Evolutionary conservation across 2,797 vertebrate genomes (phyloP).

Genomic region (Mionectes olivaceus): DNA sequence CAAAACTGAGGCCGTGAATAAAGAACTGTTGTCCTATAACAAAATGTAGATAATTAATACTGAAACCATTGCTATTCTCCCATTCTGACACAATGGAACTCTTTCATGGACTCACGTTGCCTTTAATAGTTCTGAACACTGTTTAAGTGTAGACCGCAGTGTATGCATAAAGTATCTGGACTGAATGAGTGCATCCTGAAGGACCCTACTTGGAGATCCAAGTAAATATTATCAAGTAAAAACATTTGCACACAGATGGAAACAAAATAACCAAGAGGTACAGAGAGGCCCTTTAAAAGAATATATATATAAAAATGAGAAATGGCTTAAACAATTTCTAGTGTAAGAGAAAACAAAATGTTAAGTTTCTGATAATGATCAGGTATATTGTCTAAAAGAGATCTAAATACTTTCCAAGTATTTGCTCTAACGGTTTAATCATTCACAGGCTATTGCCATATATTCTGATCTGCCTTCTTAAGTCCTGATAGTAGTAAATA

Average conservation of each 20-base stretch:
- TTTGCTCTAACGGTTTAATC: background rate
- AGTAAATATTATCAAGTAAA: background rate
- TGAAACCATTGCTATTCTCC: background rate
- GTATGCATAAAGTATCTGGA: background rate
- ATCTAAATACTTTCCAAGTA: background rate
- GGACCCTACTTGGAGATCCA: background rate
- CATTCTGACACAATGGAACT: background rate
- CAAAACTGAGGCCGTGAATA: background rate
- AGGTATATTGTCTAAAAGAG: background rate
- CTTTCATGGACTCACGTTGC: background rate
- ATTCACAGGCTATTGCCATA: background rate
- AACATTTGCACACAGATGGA: background rate
- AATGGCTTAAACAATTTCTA: background rate
- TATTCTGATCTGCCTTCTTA: conserved; percentile 34
- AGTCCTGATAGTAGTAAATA: background rate
- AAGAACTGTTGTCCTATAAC: background rate
- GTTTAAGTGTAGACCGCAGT: background rate
- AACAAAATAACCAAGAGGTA: background rate
- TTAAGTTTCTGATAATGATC: background rate
- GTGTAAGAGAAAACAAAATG: background rate
- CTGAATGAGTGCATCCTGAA: background rate
- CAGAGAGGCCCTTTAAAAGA: background rate
- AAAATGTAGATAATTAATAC: background rate
- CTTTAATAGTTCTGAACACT: background rate
- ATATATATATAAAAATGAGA: background rate